These are phyloP conservation scores for Nomada ruficornis DNA, from an alignment of 2,888 invertebrate species.

Conservation along the genomic window DNA sequence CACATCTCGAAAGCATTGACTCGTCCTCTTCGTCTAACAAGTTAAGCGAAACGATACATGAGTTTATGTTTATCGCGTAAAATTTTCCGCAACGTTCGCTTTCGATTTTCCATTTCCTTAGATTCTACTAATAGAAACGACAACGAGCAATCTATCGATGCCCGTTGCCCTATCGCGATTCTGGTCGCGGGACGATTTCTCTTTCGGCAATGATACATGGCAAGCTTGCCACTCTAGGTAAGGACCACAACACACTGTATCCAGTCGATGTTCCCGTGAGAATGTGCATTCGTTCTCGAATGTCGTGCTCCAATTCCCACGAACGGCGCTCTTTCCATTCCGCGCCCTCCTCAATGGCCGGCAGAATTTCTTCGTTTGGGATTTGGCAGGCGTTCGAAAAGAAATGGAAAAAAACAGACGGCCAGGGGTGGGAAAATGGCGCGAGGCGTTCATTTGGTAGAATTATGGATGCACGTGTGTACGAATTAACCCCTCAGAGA, in stretches of 20 bases:
- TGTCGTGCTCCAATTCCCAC: slow-evolving; percentile 57
- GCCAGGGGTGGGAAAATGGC: background rate
- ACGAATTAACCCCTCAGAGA: no score
- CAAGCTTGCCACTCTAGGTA: slow-evolving; percentile 49
- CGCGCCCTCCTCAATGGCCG: slow-evolving; percentile 1
- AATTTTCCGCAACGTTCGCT: no score
- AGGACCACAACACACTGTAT: slow-evolving; percentile 50
- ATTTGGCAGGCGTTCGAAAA: background rate
- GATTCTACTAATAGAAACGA: no score
- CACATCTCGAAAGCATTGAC: no score
- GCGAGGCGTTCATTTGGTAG: background rate
- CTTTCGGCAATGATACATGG: slow-evolving; percentile 39
- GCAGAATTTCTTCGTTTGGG: slow-evolving; percentile 30
- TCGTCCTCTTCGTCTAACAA: no score
- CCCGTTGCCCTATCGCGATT: background rate
- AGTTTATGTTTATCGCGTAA: no score
- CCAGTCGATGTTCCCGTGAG: slow-evolving; percentile 50
- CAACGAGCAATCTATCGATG: slow-evolving; percentile 5
- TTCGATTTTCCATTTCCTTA: no score
- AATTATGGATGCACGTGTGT: background rate
- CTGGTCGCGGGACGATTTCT: background rate
- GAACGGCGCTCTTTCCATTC: slow-evolving; percentile 34
- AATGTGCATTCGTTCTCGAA: slow-evolving; percentile 58
- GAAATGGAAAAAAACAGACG: background rate
- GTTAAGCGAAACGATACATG: no score